Percentiles rank a stretch among this genome's conserved stretches.
Conservation (phyloP, 2,797 vertebrate genomes). For the Coccyzus lansbergi region DNA sequence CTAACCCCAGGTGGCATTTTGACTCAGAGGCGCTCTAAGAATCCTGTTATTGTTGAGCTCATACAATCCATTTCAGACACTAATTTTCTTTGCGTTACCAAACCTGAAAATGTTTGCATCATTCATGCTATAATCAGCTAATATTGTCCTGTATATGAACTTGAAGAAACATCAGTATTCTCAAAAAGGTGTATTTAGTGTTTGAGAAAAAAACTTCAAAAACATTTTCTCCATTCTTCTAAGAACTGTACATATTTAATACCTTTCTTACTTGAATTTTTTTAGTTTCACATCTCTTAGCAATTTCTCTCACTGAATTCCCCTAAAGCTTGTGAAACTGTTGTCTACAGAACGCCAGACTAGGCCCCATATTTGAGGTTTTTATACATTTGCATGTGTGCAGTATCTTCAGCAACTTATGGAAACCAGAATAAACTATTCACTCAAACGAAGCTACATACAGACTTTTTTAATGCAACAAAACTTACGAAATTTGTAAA, state of each 20-base stretch:
- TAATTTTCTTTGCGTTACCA: not conserved
- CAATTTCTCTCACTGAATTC: not conserved
- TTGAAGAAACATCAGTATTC: not conserved
- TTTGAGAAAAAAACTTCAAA: not conserved
- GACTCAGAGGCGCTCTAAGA: not conserved
- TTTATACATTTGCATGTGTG: not conserved
- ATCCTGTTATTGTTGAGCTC: not conserved
- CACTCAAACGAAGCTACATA: constrained; percentile 56
- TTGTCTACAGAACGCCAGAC: not conserved
- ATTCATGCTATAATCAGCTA: not conserved
- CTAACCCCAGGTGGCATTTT: not conserved
- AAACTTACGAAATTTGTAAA: constrained; percentile 95
- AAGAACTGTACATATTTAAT: not conserved
- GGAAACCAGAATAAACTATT: constrained; percentile 38
- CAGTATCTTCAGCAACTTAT: not conserved
- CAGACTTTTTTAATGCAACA: constrained; percentile 64
- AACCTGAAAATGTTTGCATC: not conserved
- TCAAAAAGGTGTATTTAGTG: not conserved
- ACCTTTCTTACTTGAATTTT: not conserved
- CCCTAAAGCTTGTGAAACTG: not conserved
- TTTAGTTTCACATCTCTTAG: not conserved
- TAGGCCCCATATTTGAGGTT: not conserved
- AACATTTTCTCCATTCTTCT: not conserved
- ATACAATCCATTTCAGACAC: not conserved
- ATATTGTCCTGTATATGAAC: not conserved